These are phyloP conservation scores for Spea multiplicata DNA, from an alignment of 2,113 vertebrate genomes.

Conservation along the genomic window DNA sequence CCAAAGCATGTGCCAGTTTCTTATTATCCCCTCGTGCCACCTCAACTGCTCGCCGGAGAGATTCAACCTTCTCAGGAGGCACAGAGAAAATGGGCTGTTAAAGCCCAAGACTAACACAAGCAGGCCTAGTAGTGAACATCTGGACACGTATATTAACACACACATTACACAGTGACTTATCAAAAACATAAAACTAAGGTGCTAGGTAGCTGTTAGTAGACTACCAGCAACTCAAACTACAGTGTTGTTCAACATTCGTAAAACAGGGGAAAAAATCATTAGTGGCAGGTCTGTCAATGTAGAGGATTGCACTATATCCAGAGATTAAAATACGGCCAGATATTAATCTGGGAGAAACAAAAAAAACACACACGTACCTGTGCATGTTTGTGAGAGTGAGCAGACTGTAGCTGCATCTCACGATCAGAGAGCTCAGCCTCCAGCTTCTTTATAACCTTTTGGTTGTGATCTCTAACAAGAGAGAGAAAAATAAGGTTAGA, in stretches of 20 bases:
- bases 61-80: slow-evolving; percentile 53
- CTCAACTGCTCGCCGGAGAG: slow-evolving; percentile 61
- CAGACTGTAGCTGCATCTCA: slow-evolving; percentile 53
- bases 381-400: slow-evolving; percentile 55
- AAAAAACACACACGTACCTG: slow-evolving; percentile 54
- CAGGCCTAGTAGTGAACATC: too few species aligned
- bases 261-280: too few species aligned
- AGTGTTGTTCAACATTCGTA: too few species aligned
- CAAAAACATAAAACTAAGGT: not conserved
- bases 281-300: too few species aligned
- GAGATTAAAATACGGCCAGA: too few species aligned
- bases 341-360: too few species aligned
- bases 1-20: slow-evolving; percentile 59
- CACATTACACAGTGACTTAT: not conserved
- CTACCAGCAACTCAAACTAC: not conserved
- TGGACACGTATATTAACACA: not conserved
- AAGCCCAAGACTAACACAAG: not conserved
- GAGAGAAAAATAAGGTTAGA: not conserved
- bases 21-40: slow-evolving; percentile 60
- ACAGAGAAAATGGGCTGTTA: not conserved
- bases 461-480: slow-evolving; percentile 55
- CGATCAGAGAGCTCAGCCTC: slow-evolving; percentile 65
- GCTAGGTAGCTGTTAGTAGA: not conserved
- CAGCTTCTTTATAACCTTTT: slow-evolving; percentile 61
- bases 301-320: too few species aligned